These are phyloP conservation scores for Falco biarmicus DNA, from an alignment of 2,797 vertebrate genomes.

Conservation along the genomic window DNA sequence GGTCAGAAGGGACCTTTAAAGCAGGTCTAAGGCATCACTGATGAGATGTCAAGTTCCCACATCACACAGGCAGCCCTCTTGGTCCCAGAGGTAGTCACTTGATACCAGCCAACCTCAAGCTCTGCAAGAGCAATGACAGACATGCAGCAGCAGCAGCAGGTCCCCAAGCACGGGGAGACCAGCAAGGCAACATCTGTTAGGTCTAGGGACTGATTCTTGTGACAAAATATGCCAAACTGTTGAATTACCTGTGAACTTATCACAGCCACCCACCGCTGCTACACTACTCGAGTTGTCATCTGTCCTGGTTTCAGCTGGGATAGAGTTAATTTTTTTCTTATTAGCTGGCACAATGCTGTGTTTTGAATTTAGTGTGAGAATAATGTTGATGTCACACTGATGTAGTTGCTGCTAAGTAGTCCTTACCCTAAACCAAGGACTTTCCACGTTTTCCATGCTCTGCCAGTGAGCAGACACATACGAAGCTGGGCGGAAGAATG, in stretches of 20 bases:
- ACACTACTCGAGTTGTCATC: neutral
- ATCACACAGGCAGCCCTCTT: neutral
- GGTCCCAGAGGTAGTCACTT: conserved; percentile 42
- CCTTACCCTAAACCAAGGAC: no score
- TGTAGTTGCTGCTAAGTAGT: no score
- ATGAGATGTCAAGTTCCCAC: conserved; percentile 45
- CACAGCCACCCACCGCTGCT: neutral
- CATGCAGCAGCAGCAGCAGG: neutral
- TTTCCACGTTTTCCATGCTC: no score
- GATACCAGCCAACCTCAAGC: neutral
- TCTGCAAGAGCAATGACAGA: conserved; percentile 67
- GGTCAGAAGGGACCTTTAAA: neutral
- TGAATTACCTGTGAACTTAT: conserved; percentile 60
- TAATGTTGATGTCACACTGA: no score
- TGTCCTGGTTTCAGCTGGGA: no score
- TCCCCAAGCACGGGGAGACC: conserved; percentile 21
- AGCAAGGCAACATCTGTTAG: conserved; percentile 10
- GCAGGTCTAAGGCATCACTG: neutral
- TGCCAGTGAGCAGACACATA: no score
- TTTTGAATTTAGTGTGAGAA: no score
- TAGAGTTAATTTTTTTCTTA: no score
- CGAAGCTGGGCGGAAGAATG: no score
- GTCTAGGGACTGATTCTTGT: conserved; percentile 54
- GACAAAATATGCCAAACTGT: conserved; percentile 53
- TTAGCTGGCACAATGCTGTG: no score